phyloP scores from a whole-genome alignment of 2,888 invertebrate species.

The Scotopteryx bipunctaria region DNA sequence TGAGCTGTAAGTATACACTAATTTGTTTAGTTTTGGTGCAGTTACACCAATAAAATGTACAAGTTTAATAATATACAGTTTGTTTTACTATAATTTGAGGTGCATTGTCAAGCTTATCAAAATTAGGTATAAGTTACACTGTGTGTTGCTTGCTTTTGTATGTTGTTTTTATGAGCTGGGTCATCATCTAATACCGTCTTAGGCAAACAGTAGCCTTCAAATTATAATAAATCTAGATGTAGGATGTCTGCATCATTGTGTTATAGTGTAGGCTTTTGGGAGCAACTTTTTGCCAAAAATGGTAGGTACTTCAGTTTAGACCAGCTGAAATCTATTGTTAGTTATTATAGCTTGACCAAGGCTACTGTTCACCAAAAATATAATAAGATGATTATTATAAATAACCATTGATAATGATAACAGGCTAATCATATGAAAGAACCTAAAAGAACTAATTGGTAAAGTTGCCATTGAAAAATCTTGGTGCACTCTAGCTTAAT shows the following conservation, averaged over 20 bases:
- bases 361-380: background rate
- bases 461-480: background rate
- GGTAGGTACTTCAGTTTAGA: background rate
- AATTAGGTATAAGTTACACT: constrained; percentile 26
- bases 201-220: background rate
- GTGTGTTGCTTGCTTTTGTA: constrained; percentile 29
- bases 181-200: constrained; percentile 15
- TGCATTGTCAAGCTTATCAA: constrained; percentile 32
- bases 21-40: constrained; percentile 19
- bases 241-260: background rate
- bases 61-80: constrained; percentile 8
- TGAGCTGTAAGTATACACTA: constrained; percentile 17
- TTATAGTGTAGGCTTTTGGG: background rate
- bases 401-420: background rate
- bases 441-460: background rate
- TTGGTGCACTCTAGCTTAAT: background rate
- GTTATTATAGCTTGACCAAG: background rate
- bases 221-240: background rate
- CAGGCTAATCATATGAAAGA: background rate
- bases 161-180: constrained; percentile 5
- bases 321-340: background rate
- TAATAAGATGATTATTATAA: background rate
- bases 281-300: background rate
- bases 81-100: constrained; percentile 22
- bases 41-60: constrained; percentile 17